phyloP scores from a whole-genome alignment of 1,140 invertebrate species.

The Acromyrmex echinatior region DNA sequence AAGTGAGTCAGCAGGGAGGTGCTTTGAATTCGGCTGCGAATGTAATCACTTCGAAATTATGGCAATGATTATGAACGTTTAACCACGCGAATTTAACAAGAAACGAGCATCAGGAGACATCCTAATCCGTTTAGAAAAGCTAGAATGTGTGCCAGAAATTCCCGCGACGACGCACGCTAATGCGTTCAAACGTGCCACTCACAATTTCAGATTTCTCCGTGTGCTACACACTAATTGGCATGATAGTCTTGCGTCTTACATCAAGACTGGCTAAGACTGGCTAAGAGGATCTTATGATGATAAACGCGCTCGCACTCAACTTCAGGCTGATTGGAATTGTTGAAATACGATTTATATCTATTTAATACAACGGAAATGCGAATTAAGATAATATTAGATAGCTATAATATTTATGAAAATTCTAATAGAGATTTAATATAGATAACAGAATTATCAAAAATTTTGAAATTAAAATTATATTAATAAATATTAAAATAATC shows the following conservation, averaged over 20 bases:
- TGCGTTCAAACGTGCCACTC: slow-evolving; percentile 55
- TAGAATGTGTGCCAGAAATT: slow-evolving; percentile 59
- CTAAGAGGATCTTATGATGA: slow-evolving; percentile 51
- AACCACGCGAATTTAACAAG: not conserved
- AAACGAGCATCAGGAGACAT: not conserved
- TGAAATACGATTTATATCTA: not conserved
- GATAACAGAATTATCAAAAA: not conserved
- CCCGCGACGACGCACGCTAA: slow-evolving; percentile 56
- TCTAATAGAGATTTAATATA: not conserved
- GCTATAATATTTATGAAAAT: not conserved
- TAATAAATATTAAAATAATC: not conserved
- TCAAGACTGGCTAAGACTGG: slow-evolving; percentile 57
- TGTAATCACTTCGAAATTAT: not conserved
- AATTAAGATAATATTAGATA: not conserved
- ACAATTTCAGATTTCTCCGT: slow-evolving; percentile 45
- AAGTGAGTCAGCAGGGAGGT: not conserved
- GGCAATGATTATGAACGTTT: slow-evolving; percentile 6
- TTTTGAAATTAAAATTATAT: not conserved
- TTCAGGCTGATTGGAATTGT: slow-evolving; percentile 16
- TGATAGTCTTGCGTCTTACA: slow-evolving; percentile 49
- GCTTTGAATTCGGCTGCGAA: not conserved
- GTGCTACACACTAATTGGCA: slow-evolving; percentile 68
- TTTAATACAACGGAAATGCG: not conserved
- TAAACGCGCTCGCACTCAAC: slow-evolving; percentile 9
- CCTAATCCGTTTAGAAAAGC: slow-evolving; percentile 53